A percentile compares a stretch with the other conserved stretches of the same genome.
Conservation (phyloP, 2,797 vertebrate genomes). For the Dromococcyx pavoninus region DNA sequence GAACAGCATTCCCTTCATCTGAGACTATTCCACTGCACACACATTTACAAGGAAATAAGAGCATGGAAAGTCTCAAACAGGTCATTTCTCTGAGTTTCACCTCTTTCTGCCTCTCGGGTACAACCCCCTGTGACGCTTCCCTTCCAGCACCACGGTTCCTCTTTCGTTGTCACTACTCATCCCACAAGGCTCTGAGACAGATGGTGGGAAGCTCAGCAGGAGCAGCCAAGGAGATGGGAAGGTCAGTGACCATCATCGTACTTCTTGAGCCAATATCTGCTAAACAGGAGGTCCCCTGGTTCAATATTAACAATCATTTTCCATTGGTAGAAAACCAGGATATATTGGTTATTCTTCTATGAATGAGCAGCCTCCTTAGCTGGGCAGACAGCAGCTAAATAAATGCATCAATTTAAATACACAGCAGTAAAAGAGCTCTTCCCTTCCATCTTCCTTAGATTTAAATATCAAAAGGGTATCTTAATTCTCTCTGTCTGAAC, state of each 20-base stretch:
- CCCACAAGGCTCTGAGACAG: background rate
- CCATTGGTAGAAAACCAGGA: background rate
- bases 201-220: background rate
- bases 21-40: background rate
- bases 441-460: background rate
- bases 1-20: background rate
- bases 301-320: background rate
- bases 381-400: background rate
- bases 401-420: background rate
- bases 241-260: background rate
- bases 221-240: background rate
- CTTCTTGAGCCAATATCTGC: background rate
- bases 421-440: background rate
- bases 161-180: background rate
- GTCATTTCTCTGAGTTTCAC: background rate
- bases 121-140: background rate
- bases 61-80: background rate
- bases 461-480: background rate
- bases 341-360: background rate
- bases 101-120: background rate
- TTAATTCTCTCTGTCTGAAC: background rate
- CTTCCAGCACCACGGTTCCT: background rate
- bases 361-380: accelerated
- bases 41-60: background rate
- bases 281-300: background rate